phyloP scores from a whole-genome alignment of 2,797 vertebrate genomes.

The Urocyon cinereoargenteus region DNA sequence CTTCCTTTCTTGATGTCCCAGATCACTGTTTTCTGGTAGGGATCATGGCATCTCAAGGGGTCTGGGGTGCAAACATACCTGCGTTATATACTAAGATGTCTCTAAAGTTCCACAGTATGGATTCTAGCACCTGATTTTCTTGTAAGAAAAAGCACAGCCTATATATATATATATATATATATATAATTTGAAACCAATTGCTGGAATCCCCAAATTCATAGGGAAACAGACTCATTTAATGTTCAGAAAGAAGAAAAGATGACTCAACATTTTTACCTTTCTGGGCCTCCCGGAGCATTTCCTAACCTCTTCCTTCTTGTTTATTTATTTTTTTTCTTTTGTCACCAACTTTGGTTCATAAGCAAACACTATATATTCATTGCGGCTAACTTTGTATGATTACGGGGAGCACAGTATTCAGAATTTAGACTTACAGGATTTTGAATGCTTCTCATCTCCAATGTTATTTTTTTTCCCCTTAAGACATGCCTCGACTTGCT shows the following conservation, averaged over 20 bases:
- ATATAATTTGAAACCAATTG: conserved; percentile 6
- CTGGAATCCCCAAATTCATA: neutral
- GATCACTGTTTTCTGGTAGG: neutral
- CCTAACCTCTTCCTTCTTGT: neutral
- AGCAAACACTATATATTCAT: conserved; percentile 46
- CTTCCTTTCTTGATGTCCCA: neutral
- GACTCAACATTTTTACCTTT: conserved; percentile 24
- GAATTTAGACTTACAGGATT: conserved; percentile 41
- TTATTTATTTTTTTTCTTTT: neutral
- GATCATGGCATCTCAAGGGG: neutral
- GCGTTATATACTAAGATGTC: neutral
- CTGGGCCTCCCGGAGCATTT: conserved; percentile 1
- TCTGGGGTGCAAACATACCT: neutral
- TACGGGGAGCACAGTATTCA: neutral
- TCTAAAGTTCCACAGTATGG: neutral
- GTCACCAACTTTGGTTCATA: conserved; percentile 47
- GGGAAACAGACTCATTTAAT: neutral
- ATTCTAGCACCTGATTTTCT: conserved; percentile 9
- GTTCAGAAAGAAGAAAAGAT: neutral
- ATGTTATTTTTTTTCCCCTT: neutral
- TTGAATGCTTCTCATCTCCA: conserved; percentile 4
- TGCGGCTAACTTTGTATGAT: conserved; percentile 1
- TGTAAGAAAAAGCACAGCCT: neutral
- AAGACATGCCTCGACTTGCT: neutral
- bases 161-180: neutral